Evolutionary conservation across 2,797 vertebrate genomes (phyloP), one percentile per base, ranked within the genome.

Genomic region (Etheostoma perlongum): DNA sequence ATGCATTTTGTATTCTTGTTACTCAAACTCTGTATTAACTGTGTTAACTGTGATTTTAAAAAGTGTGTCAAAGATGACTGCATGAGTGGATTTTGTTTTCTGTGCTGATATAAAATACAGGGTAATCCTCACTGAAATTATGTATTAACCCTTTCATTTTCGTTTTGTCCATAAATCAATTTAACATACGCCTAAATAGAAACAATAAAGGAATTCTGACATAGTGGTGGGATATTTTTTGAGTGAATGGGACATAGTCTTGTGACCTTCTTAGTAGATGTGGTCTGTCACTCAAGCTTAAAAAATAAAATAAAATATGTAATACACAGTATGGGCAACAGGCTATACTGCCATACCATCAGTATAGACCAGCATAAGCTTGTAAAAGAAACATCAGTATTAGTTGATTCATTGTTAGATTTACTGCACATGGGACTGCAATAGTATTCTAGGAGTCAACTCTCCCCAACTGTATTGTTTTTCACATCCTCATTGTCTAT

Each of bases 61-160:
- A 40, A 40, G 0, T 46, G 57, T 21, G 25, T 52, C 12, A 4
- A 18, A 57, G 10, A 40, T 27, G 1, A 27, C 14, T 12, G 15
- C 0, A 30, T 13, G 36, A 57, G 16, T 15, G 48, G 9, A 57
- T 15, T 49, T 0, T 46, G n/a, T 36, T 25, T 59, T 33, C 47
- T 58, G 27, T 23, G 13, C 25, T 11, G 53, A 11, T 25, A 8
- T 53, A 67, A 8, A 19, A 4, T 27, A 15, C 5, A 48, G 30
- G 4, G 36, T 33, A 61, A 77, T 79, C 46, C 46, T 46, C 48
- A 33, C 67, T 66, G 13, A 58, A 9, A 18, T 42, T 3, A 18
- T 47, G 33, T 48, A 40, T 11, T 54, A 49, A 61, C 66, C 5
- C 30, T 69, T 80, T 81, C n/a, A 65, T 47, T 83, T 68, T 80